Evolutionary conservation across 2,797 vertebrate species (phyloP), one percentile per base, ranked within the genome.

Genomic region (Emydoidea blandingii): DNA sequence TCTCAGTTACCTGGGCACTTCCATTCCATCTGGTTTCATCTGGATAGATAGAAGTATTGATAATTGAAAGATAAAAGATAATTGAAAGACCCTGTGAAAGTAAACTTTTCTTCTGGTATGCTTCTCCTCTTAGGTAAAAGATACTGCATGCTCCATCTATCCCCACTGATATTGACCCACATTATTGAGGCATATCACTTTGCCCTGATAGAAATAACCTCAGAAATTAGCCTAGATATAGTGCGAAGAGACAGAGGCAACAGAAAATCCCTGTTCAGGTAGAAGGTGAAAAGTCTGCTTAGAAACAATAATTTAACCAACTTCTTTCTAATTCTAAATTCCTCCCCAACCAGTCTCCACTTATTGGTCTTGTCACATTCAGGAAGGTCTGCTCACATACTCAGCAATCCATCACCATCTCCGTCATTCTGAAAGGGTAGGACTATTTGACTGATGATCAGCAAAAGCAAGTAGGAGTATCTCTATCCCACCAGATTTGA

Each of bases 21-120:
- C 68, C 31, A 94, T 89, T 96, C 50, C 62, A 86, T 47, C 47
- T 53, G 31, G n/a, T 89, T 88, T 93, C 81, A 94, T 78, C 72
- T 81, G 34, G n/a, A 78, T 44, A 94, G 85, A 88, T 0, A 89
- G 62, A 91, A 52, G 23, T 87, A 57, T 31, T 80, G 92, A 84
- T 90, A 95, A 95, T 50, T 86, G 44, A 94, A 95, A 95, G 79
- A 92, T 65, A 93, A 94, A 79, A 93, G 90, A 76, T 85, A 92
- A 95, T 87, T 93, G 18, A 92, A 97, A 92, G 41, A 80, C 0
- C 0, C 2, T 16, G 4, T 49, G 57, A 92, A 95, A 90, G 34
- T 86, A 21, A 37, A 8, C 85, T 21, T 29, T 83, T 89, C 49
- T 49, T 65, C 6, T 5, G 10, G 12, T 79, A 34, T 12, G 79